Conservation (phyloP, 2,888 invertebrate genomes). For the Rhopalosiphum nymphaeae region DNA sequence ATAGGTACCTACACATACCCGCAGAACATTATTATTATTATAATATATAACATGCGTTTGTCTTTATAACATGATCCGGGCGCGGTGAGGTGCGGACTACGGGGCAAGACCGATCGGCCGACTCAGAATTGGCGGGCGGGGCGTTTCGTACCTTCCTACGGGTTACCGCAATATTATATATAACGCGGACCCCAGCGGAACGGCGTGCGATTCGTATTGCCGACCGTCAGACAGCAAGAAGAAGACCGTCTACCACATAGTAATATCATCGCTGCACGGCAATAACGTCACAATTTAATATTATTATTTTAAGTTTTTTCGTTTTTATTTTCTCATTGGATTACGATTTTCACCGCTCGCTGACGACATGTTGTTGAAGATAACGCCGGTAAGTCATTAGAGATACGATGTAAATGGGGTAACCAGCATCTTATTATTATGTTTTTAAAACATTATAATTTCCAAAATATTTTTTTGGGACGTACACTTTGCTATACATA, state of each 20-base stretch:
- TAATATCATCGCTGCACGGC: background rate
- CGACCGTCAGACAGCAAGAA: constrained; percentile 16
- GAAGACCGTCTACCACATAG: background rate
- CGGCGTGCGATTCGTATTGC: constrained; percentile 41
- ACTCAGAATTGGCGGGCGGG: background rate
- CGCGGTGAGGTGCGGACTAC: background rate
- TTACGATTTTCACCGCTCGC: background rate
- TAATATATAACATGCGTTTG: background rate
- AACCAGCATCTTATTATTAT: too few relatives aligned
- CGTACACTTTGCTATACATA: too few relatives aligned
- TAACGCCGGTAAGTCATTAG: constrained; percentile 51
- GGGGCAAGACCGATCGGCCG: constrained; percentile 1
- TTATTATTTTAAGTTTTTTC: background rate
- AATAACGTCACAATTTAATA: background rate
- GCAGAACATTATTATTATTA: background rate
- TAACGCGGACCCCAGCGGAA: background rate
- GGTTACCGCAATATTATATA: constrained; percentile 33
- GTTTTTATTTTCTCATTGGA: background rate
- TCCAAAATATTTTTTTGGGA: too few relatives aligned
- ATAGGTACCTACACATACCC: background rate
- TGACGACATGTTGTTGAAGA: constrained; percentile 18
- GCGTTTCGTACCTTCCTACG: background rate
- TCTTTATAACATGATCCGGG: background rate
- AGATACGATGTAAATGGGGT: background rate
- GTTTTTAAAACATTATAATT: too few relatives aligned